These are phyloP conservation scores for Meteorus cinctellus DNA, from an alignment of 2,888 invertebrate species.

Conservation along the genomic window DNA sequence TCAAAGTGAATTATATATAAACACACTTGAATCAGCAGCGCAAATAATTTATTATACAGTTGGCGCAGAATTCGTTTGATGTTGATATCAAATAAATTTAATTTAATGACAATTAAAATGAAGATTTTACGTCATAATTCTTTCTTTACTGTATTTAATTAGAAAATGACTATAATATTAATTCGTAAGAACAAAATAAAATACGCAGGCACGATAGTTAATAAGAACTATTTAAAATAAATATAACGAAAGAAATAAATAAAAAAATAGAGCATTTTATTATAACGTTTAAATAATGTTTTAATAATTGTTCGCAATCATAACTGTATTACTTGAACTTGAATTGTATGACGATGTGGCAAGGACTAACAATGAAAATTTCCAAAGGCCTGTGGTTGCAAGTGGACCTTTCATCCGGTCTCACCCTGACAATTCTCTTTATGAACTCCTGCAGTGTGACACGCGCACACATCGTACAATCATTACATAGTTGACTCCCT, in stretches of 20 bases:
- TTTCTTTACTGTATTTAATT: neutral
- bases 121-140: neutral
- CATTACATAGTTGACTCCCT: constrained; percentile 3
- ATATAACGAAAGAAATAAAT: neutral
- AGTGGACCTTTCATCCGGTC: neutral
- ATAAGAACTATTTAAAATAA: neutral
- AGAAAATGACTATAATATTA: neutral
- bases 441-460: neutral
- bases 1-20: neutral
- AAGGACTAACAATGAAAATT: neutral
- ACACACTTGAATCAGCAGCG: no score
- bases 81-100: neutral
- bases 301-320: neutral
- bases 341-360: neutral
- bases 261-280: neutral
- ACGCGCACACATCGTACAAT: neutral
- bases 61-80: neutral
- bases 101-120: neutral
- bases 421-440: neutral
- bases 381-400: neutral
- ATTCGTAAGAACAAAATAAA: neutral
- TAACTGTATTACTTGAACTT: neutral
- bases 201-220: neutral
- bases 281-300: neutral
- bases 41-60: neutral